Conservation (phyloP, 1,140 invertebrate genomes). For the Mactra quadrangularis region DNA sequence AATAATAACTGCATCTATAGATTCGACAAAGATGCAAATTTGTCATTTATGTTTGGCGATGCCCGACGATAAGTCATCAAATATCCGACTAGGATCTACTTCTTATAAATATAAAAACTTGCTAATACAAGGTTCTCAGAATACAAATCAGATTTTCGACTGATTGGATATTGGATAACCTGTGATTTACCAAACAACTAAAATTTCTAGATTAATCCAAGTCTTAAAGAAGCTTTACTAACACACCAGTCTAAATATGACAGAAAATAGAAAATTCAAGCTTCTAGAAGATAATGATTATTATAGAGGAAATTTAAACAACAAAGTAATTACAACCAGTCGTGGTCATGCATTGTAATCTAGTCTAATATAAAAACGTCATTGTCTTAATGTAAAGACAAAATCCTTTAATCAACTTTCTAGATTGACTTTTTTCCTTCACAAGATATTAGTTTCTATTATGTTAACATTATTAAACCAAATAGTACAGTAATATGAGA, state of each 20-base stretch:
- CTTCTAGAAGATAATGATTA: conserved; percentile 6
- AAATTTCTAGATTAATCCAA: conserved; percentile 13
- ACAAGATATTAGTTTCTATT: too few relatives aligned
- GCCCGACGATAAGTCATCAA: conserved; percentile 11
- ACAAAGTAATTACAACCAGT: too few relatives aligned
- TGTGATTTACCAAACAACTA: conserved; percentile 19
- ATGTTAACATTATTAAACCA: too few relatives aligned
- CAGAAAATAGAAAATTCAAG: conserved; percentile 28
- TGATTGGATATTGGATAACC: conserved; percentile 12
- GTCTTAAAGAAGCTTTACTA: conserved; percentile 39
- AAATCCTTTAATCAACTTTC: too few relatives aligned
- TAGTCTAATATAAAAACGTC: too few relatives aligned
- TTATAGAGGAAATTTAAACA: too few relatives aligned
- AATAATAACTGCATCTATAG: conserved; percentile 10
- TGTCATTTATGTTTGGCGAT: conserved; percentile 26
- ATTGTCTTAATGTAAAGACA: too few relatives aligned
- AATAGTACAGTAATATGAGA: too few relatives aligned
- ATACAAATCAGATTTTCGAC: conserved; percentile 29
- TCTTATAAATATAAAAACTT: not conserved
- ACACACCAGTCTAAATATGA: conserved; percentile 18
- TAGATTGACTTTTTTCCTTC: too few relatives aligned
- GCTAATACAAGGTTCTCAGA: not conserved
- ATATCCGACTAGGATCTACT: conserved; percentile 1
- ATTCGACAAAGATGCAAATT: conserved; percentile 33
- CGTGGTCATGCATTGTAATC: too few relatives aligned